A percentile compares a stretch with the other conserved stretches of the same genome.
Conservation (phyloP, 2,888 invertebrate species). For the Merodon equestris region DNA sequence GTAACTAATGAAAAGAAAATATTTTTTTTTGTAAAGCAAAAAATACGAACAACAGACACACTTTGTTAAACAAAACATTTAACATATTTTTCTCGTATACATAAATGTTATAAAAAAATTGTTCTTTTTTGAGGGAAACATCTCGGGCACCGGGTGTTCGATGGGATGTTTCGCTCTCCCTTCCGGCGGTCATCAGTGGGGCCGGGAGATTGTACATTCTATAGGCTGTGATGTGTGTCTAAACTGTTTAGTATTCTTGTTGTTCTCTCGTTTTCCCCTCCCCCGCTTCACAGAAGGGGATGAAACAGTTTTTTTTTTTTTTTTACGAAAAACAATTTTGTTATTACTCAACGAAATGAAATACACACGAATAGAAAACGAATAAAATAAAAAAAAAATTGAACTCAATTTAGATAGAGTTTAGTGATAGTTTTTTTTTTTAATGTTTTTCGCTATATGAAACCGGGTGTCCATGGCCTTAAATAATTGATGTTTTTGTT, state of each 20-base stretch:
- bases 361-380: too few species aligned
- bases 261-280: conserved; percentile 22
- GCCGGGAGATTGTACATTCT: conserved; percentile 64
- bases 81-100: conserved; percentile 48
- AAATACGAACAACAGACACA: conserved; percentile 55
- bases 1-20: conserved; percentile 29
- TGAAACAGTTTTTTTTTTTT: conserved; percentile 31
- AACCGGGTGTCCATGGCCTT: too few species aligned
- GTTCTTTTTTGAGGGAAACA: conserved; percentile 36
- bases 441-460: too few species aligned
- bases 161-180: conserved; percentile 40
- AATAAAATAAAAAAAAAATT: too few species aligned
- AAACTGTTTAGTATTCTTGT: conserved; percentile 63
- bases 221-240: conserved; percentile 69
- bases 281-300: conserved; percentile 57
- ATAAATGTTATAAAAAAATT: not conserved
- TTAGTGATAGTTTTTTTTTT: too few species aligned
- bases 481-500: too few species aligned
- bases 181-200: conserved; percentile 59
- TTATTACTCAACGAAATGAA: not conserved
- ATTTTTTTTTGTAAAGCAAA: too few species aligned
- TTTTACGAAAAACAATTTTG: not conserved
- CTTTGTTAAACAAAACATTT: conserved; percentile 65
- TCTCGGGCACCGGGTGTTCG: not conserved
- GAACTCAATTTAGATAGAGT: too few species aligned